Percentiles rank a stretch among this genome's conserved stretches.
Evolutionary conservation across 2,113 vertebrate species (phyloP).

Genomic region (Cinclus mexicanus): DNA sequence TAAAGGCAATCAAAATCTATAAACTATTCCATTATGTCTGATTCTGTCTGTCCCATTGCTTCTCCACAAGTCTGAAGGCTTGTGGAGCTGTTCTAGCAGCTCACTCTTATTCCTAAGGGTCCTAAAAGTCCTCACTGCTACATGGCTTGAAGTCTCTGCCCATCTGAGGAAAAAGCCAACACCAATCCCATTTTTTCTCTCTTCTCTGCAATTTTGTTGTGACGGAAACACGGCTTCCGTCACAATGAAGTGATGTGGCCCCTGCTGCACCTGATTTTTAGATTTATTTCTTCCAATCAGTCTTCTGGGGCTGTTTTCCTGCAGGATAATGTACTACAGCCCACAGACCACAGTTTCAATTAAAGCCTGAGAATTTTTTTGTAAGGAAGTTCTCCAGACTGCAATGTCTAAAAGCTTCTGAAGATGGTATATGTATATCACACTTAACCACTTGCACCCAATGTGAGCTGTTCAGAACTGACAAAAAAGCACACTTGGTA

Average conservation of each 20-base stretch:
- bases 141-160: background rate
- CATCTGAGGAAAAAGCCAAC: background rate
- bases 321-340: background rate
- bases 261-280: background rate
- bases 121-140: background rate
- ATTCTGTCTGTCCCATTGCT: background rate
- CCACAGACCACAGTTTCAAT: background rate
- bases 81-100: background rate
- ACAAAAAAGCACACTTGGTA: background rate
- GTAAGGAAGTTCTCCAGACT: background rate
- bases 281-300: background rate
- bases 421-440: background rate
- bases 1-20: background rate
- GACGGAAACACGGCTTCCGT: background rate
- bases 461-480: background rate
- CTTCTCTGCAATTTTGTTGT: background rate
- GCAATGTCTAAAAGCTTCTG: background rate
- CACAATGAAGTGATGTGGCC: background rate
- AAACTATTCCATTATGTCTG: background rate
- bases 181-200: background rate
- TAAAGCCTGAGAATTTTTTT: background rate
- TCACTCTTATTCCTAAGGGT: background rate
- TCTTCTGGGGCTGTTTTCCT: background rate
- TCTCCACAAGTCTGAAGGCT: background rate
- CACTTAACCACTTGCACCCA: background rate